Evolutionary conservation across 2,888 invertebrate genomes (phyloP).

Genomic region (Tenthredo scrophulariae): DNA sequence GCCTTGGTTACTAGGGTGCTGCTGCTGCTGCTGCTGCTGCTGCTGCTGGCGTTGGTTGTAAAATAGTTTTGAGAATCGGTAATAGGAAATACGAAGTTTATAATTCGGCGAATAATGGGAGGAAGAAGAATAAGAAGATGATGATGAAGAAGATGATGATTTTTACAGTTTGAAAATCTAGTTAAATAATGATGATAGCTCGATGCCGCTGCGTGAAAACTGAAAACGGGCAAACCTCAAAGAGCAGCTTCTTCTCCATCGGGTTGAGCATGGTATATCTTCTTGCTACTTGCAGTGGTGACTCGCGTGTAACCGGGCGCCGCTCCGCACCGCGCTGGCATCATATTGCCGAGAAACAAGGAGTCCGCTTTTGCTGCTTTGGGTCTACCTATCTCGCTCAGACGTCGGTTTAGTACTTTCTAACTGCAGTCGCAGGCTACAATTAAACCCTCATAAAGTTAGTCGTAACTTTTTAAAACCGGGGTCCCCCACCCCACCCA

Average conservation of each 20-base stretch:
- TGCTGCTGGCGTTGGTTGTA: not conserved
- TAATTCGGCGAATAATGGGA: constrained; percentile 36
- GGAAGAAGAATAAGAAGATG: constrained; percentile 17
- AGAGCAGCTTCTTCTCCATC: no score
- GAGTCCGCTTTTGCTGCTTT: not conserved
- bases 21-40: no score
- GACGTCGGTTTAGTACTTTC: constrained; percentile 73
- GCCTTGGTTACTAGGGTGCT: not conserved
- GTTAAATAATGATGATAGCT: no score
- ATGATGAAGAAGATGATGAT: no score
- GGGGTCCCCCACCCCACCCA: constrained; percentile 50
- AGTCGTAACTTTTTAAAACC: constrained; percentile 74
- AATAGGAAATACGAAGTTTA: not conserved
- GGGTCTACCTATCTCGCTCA: not conserved
- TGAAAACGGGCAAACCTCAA: no score
- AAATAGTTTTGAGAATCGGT: constrained; percentile 29
- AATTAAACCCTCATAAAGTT: constrained; percentile 76
- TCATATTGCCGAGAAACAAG: not conserved
- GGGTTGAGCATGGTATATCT: no score
- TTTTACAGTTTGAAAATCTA: no score
- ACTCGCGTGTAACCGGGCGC: constrained; percentile 43
- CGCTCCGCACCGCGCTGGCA: not conserved
- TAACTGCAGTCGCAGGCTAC: constrained; percentile 75
- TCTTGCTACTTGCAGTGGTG: no score
- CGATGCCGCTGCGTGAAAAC: no score